These are phyloP conservation scores for Pterois miles DNA, from an alignment of 2,797 vertebrate genomes.

Conservation along the genomic window DNA sequence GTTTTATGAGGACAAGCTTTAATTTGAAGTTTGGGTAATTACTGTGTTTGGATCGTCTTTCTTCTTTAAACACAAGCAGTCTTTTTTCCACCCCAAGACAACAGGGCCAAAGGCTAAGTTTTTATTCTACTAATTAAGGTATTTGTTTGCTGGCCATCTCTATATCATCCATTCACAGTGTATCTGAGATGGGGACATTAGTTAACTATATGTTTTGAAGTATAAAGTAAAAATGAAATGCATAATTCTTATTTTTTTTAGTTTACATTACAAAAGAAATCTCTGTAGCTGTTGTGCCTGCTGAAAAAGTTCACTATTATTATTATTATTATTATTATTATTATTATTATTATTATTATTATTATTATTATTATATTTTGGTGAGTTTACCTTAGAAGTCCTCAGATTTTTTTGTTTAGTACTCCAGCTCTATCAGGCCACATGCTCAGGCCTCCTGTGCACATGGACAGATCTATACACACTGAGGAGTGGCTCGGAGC, in stretches of 20 bases:
- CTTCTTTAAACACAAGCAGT: constrained; percentile 20
- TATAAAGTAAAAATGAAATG: neutral
- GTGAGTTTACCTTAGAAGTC: neutral
- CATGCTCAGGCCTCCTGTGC: constrained; percentile 6
- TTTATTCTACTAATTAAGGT: constrained; percentile 12
- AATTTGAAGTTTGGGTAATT: constrained; percentile 44
- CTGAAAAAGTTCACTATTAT: neutral
- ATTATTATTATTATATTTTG: neutral
- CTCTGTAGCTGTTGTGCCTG: neutral
- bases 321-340: neutral
- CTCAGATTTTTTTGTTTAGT: neutral
- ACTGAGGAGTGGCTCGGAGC: neutral
- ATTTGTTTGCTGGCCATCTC: neutral
- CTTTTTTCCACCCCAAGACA: constrained; percentile 2
- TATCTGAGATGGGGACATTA: neutral
- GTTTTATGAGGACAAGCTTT: constrained; percentile 34
- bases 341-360: neutral
- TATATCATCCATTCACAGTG: neutral
- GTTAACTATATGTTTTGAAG: neutral
- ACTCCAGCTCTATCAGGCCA: neutral
- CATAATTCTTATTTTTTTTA: neutral
- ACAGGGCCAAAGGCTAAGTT: neutral
- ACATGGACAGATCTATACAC: constrained; percentile 1
- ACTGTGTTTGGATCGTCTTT: constrained; percentile 31
- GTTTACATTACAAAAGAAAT: neutral